These are phyloP conservation scores for Cyclura pinguis DNA, from an alignment of 2,797 vertebrate species.

Conservation along the genomic window DNA sequence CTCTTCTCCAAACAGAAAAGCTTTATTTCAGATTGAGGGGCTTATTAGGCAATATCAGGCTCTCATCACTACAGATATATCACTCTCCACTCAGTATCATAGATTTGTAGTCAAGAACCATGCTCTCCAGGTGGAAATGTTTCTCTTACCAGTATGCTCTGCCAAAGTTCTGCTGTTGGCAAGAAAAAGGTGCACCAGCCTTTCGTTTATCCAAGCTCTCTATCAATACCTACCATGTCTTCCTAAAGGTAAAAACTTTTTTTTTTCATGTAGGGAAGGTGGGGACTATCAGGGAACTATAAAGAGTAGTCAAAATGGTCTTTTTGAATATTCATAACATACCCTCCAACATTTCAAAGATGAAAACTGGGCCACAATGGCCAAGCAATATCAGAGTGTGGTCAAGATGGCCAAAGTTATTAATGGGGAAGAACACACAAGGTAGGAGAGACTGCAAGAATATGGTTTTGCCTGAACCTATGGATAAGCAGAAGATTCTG, in stretches of 20 bases:
- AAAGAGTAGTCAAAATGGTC: background rate
- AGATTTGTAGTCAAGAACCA: background rate
- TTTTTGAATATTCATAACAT: background rate
- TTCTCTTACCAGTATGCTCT: background rate
- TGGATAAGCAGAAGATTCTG: too few species aligned
- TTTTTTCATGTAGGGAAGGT: background rate
- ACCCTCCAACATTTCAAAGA: too few species aligned
- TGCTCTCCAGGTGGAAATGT: background rate
- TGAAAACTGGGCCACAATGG: too few species aligned
- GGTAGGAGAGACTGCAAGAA: too few species aligned
- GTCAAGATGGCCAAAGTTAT: too few species aligned
- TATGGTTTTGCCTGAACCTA: too few species aligned
- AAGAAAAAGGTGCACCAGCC: background rate
- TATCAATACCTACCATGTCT: background rate
- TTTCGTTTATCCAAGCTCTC: background rate
- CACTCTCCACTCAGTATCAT: background rate
- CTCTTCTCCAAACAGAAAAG: background rate
- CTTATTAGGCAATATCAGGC: background rate
- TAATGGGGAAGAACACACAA: too few species aligned
- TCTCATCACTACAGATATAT: background rate
- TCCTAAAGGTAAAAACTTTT: background rate
- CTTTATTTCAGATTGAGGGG: background rate
- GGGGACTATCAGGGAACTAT: background rate
- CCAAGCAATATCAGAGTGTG: too few species aligned
- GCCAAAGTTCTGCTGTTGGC: background rate